A percentile compares a stretch with the other conserved stretches of the same genome.
These are phyloP conservation scores for Atlantisia rogersi DNA, from an alignment of 2,113 vertebrate species.

Conservation along the genomic window DNA sequence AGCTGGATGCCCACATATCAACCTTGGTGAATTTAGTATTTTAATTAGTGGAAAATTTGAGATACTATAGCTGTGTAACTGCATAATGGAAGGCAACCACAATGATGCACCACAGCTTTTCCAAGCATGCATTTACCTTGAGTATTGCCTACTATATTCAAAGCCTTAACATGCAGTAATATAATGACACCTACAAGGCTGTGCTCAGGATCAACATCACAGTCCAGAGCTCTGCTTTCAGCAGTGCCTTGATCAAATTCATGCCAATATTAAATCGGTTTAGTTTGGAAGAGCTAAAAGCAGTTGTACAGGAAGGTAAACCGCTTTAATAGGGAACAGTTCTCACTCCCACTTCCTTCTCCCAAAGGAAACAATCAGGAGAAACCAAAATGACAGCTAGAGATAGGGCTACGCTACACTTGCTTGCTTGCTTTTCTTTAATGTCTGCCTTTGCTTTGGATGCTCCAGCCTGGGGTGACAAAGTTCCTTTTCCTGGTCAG, in stretches of 20 bases:
- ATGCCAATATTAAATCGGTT: background rate
- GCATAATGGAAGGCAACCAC: background rate
- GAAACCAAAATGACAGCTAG: background rate
- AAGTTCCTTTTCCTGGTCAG: background rate
- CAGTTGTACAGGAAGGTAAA: background rate
- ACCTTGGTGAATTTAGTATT: conserved; percentile 1
- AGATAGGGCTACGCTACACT: background rate
- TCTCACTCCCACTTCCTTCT: background rate
- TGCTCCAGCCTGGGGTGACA: background rate
- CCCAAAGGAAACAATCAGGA: background rate
- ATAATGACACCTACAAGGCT: background rate
- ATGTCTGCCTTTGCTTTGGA: background rate
- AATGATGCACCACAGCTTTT: background rate
- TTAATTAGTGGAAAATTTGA: conserved; percentile 50
- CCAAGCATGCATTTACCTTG: background rate
- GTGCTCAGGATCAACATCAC: background rate
- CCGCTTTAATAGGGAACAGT: background rate
- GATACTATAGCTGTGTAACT: background rate
- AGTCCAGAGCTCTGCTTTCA: background rate
- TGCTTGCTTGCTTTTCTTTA: background rate
- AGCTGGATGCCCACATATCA: conserved; percentile 34
- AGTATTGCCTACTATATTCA: background rate
- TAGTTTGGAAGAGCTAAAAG: background rate
- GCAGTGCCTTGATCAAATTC: background rate
- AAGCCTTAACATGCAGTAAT: background rate